A percentile compares a stretch with the other conserved stretches of the same genome.
Evolutionary conservation across 1,140 invertebrate species (phyloP).

Genomic region (Anastrepha ludens): DNA sequence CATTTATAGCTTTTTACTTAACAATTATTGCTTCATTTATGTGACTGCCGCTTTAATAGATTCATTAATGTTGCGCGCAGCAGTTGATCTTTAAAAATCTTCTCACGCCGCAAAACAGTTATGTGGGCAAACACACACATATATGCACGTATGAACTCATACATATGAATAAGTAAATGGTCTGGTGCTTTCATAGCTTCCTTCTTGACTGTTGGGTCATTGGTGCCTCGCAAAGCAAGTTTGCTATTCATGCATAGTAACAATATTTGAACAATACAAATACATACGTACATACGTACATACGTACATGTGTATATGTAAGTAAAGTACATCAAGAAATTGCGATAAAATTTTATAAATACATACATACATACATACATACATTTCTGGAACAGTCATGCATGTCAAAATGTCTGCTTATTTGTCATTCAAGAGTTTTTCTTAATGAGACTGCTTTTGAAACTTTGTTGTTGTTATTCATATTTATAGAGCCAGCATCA

Average conservation of each 20-base stretch:
- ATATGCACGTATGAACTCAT: not conserved
- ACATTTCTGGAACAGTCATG: not conserved
- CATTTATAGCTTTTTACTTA: not conserved
- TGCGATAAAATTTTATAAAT: constrained; percentile 24
- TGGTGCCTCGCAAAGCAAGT: not conserved
- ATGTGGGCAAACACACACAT: not conserved
- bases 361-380: not conserved
- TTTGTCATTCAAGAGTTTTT: not conserved
- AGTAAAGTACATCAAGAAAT: not conserved
- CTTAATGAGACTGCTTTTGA: not conserved
- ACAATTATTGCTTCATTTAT: constrained; percentile 6
- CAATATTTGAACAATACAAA: not conserved
- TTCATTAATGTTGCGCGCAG: constrained; percentile 19
- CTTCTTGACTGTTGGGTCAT: not conserved
- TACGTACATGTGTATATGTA: no score
- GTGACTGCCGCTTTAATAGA: constrained; percentile 18
- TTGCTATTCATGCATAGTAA: not conserved
- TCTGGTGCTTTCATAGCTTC: not conserved
- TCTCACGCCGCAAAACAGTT: constrained; percentile 35
- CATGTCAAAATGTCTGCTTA: not conserved
- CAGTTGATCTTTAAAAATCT: constrained; percentile 22
- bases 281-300: not conserved
- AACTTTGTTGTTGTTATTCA: not conserved
- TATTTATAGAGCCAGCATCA: not conserved
- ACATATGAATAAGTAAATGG: not conserved